These are phyloP conservation scores for Microcebus ravelobensis DNA, from an alignment of 2,113 vertebrate genomes.

Conservation along the genomic window DNA sequence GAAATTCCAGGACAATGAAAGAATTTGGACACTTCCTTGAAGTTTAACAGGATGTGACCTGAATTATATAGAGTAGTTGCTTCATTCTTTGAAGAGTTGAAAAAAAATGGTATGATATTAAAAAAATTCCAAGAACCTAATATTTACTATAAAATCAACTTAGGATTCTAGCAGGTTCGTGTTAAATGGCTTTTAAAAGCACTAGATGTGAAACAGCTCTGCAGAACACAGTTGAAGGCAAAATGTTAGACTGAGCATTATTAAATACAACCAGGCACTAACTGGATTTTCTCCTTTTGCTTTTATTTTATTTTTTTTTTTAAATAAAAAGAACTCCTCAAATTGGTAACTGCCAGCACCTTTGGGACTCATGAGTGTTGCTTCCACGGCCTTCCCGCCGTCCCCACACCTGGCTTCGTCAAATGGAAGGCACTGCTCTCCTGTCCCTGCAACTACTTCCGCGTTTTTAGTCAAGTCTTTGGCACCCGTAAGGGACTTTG, in stretches of 20 bases:
- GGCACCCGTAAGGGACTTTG: conserved; percentile 88
- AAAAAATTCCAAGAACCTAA: conserved; percentile 57
- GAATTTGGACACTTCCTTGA: conserved; percentile 45
- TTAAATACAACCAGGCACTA: neutral
- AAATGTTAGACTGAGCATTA: conserved; percentile 38
- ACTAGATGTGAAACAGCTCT: conserved; percentile 25
- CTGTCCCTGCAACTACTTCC: conserved; percentile 95
- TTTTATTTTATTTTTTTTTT: neutral
- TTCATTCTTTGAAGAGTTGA: conserved; percentile 38
- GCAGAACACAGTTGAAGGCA: neutral
- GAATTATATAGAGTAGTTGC: conserved; percentile 39
- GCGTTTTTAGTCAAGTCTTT: conserved; percentile 94
- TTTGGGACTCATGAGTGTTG: conserved; percentile 98
- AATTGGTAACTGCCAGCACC: conserved; percentile 84
- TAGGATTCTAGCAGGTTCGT: neutral
- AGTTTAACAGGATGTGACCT: conserved; percentile 62
- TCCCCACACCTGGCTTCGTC: conserved; percentile 98
- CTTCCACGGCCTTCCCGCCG: conserved; percentile 95
- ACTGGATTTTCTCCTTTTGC: neutral
- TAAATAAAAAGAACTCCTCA: conserved; percentile 19
- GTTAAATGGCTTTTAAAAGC: conserved; percentile 49
- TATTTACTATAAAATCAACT: conserved; percentile 63
- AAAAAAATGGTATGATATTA: conserved; percentile 55
- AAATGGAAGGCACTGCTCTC: conserved; percentile 97
- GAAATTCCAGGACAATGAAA: conserved; percentile 68